Conservation (phyloP, 1,140 invertebrate species). For the Drosophila truncata region DNA sequence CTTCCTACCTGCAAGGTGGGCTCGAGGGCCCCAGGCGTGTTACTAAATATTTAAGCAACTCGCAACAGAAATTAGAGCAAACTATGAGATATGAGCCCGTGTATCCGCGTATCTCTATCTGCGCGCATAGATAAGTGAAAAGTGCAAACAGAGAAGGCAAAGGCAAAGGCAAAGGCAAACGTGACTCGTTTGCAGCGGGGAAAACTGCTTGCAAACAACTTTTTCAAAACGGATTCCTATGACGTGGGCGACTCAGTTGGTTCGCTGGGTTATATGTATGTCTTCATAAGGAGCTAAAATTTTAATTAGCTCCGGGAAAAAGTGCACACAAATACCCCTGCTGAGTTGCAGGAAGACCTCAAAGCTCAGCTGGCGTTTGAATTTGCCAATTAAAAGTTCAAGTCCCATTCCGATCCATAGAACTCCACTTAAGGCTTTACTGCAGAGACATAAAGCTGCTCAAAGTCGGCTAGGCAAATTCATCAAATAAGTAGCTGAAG, state of each 20-base stretch:
- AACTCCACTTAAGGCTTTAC: conserved; percentile 54
- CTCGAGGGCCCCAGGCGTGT: conserved; percentile 47
- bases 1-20: conserved; percentile 40
- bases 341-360: conserved; percentile 5
- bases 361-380: neutral
- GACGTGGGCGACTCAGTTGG: conserved; percentile 4
- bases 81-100: conserved; percentile 53
- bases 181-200: conserved; percentile 53
- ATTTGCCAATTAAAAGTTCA: conserved; percentile 44
- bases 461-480: conserved; percentile 38
- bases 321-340: conserved; percentile 7
- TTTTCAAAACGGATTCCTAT: conserved; percentile 40
- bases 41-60: conserved; percentile 83
- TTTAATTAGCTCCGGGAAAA: conserved; percentile 47
- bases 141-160: conserved; percentile 71
- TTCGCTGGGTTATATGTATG: conserved; percentile 2
- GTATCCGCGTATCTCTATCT: conserved; percentile 27
- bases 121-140: conserved; percentile 65
- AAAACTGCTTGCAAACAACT: conserved; percentile 45
- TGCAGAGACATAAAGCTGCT: conserved; percentile 52
- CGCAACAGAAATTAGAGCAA: conserved; percentile 74
- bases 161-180: conserved; percentile 52
- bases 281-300: conserved; percentile 25
- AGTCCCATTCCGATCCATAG: conserved; percentile 21
- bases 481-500: conserved; percentile 52